Evolutionary conservation across 1,140 invertebrate genomes (phyloP).

Genomic region (Atta cephalotes): DNA sequence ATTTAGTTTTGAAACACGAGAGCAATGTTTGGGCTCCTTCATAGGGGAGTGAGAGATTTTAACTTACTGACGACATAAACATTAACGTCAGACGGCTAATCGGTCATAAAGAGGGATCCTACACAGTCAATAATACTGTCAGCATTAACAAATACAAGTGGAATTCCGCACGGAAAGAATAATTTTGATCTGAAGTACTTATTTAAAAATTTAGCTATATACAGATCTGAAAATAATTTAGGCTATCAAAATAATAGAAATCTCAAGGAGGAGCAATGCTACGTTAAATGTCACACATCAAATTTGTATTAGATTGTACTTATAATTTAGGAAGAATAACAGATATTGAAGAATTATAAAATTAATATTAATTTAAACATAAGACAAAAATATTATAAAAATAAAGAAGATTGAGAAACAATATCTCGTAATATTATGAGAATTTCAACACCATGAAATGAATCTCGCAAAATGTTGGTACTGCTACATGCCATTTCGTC

Average conservation of each 20-base stretch:
- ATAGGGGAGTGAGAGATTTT: not conserved
- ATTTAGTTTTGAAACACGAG: slow-evolving; percentile 8
- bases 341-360: not conserved
- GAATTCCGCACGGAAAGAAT: too few relatives aligned
- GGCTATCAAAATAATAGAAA: too few relatives aligned
- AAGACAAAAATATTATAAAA: not conserved
- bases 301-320: not conserved
- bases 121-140: too few relatives aligned
- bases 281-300: too few relatives aligned
- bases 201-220: too few relatives aligned
- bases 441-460: slow-evolving; percentile 20
- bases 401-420: not conserved
- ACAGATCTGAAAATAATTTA: too few relatives aligned
- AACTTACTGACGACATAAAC: not conserved
- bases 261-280: too few relatives aligned
- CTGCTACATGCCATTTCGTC: not conserved
- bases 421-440: not conserved
- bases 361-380: not conserved
- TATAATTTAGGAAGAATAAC: not conserved
- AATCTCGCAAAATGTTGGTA: not conserved
- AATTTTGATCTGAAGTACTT: too few relatives aligned
- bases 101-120: not conserved
- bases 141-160: too few relatives aligned
- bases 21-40: not conserved
- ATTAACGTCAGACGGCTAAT: not conserved